Percentiles rank a stretch among this genome's conserved stretches.
Evolutionary conservation across 53 echinoderm and acorn worm genomes (phyloP).

Genomic region (Henricia sp.): DNA sequence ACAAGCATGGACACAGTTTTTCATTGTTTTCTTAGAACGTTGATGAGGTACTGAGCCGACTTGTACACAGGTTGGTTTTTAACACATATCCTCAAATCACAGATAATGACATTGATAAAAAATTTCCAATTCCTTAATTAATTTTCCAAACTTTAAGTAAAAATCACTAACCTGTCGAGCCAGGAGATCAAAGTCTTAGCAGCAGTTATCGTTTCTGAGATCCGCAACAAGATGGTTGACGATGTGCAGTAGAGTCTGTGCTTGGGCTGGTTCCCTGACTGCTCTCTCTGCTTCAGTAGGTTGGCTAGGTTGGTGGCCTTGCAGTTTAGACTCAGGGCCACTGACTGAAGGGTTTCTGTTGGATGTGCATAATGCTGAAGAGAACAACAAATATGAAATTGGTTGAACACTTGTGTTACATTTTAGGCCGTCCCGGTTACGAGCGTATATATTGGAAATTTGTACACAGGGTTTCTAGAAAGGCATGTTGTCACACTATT

Average conservation of each 20-base stretch:
- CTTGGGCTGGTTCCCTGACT: constrained; percentile 26
- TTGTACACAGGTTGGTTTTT: too few species aligned
- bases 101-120: too few species aligned
- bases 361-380: constrained; percentile 77
- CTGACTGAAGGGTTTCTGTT: constrained; percentile 80
- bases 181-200: constrained; percentile 83
- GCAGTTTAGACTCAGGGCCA: constrained; percentile 79
- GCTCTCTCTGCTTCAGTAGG: constrained; percentile 49
- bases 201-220: constrained; percentile 86
- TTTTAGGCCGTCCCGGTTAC: too few species aligned
- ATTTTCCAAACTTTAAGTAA: background rate
- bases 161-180: constrained; percentile 87
- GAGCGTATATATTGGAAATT: too few species aligned
- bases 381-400: background rate
- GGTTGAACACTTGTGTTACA: too few species aligned
- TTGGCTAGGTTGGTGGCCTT: constrained; percentile 75
- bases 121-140: background rate
- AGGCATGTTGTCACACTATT: too few species aligned
- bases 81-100: too few species aligned
- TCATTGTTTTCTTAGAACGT: too few species aligned
- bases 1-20: too few species aligned
- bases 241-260: constrained; percentile 49
- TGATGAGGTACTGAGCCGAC: too few species aligned
- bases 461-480: too few species aligned
- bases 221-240: constrained; percentile 69